Evolutionary conservation across 2,888 invertebrate species (phyloP).

Genomic region (Drepana falcataria): DNA sequence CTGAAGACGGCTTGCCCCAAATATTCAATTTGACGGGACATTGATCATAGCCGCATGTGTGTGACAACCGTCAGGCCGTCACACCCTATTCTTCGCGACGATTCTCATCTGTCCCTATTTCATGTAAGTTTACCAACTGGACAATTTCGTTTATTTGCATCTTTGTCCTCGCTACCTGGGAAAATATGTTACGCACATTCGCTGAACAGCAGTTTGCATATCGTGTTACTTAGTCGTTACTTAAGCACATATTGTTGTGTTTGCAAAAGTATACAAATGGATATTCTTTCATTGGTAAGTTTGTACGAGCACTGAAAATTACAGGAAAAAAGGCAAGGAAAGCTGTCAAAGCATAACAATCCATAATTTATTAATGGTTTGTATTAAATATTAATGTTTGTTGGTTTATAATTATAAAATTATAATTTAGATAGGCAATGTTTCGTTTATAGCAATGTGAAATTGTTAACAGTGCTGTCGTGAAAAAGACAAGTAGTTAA

Average conservation of each 20-base stretch:
- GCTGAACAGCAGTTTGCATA: not conserved
- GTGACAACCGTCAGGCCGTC: conserved; percentile 43
- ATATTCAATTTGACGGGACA: conserved; percentile 65
- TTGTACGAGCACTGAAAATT: too few relatives aligned
- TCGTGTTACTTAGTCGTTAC: not conserved
- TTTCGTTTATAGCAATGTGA: too few relatives aligned
- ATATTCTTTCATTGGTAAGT: too few relatives aligned
- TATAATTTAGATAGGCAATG: too few relatives aligned
- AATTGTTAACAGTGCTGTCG: too few relatives aligned
- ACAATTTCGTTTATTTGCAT: conserved; percentile 23
- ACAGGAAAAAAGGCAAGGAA: too few relatives aligned
- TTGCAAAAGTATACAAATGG: too few relatives aligned
- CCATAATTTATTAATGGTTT: too few relatives aligned
- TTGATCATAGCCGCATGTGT: conserved; percentile 52
- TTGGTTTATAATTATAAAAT: too few relatives aligned
- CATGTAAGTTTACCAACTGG: conserved; percentile 18
- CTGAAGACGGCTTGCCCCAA: conserved; percentile 35
- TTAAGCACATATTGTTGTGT: not conserved
- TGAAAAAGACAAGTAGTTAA: too few relatives aligned
- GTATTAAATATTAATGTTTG: too few relatives aligned
- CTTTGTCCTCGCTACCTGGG: conserved; percentile 14
- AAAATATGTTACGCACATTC: not conserved
- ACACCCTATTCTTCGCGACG: conserved; percentile 38
- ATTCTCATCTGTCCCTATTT: conserved; percentile 34
- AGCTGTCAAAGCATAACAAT: too few relatives aligned